These are phyloP conservation scores for Pteronura brasiliensis DNA, from an alignment of 2,113 vertebrate genomes.

Conservation along the genomic window DNA sequence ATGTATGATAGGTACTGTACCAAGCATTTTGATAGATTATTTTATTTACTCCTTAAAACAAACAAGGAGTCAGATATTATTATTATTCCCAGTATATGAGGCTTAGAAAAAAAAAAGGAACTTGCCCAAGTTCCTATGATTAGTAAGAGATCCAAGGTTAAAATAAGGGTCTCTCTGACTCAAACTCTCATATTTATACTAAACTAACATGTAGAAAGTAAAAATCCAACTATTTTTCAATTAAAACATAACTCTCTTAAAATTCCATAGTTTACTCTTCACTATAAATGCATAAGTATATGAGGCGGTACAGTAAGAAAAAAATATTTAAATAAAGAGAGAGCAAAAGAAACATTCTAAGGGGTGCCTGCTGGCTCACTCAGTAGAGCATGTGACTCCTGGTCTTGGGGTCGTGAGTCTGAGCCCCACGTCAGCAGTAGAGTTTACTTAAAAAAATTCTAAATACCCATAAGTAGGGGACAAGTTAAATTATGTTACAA, in stretches of 20 bases:
- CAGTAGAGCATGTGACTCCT: background rate
- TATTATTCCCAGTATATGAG: background rate
- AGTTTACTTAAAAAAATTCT: background rate
- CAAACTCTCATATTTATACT: background rate
- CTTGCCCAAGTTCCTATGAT: background rate
- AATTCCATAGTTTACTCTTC: background rate
- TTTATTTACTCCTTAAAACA: background rate
- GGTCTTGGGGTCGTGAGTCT: background rate
- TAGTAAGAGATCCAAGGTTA: background rate
- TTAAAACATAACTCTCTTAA: background rate
- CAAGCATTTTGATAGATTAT: background rate
- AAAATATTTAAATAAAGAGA: background rate
- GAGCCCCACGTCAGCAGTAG: background rate
- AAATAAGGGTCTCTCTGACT: background rate
- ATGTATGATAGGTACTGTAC: background rate
- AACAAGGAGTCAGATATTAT: background rate
- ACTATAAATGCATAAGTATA: background rate
- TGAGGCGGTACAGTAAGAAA: background rate
- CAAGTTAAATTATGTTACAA: background rate
- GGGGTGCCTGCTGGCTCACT: background rate
- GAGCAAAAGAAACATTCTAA: background rate
- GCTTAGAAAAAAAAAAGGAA: background rate
- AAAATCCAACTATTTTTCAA: background rate
- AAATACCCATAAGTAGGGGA: background rate
- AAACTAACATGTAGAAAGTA: background rate